Evolutionary conservation across 1,140 invertebrate species (phyloP).

Genomic region (Anastrepha obliqua): DNA sequence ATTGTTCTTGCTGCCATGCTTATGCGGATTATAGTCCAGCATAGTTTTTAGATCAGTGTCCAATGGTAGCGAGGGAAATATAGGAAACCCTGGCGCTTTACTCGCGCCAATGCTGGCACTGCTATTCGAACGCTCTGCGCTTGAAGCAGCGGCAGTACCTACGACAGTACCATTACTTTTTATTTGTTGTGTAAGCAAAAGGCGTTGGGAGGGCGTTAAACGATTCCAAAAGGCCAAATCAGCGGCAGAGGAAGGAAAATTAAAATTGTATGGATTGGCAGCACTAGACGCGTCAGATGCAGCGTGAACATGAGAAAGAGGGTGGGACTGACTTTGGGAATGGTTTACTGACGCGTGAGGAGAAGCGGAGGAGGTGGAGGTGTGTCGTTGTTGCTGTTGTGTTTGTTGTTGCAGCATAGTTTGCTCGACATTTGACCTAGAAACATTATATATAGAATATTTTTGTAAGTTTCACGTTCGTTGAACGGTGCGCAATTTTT

Average conservation of each 20-base stretch:
- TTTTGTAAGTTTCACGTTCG: conserved; percentile 51
- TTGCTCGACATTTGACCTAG: conserved; percentile 73
- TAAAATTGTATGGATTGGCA: conserved; percentile 64
- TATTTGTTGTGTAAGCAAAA: conserved; percentile 69
- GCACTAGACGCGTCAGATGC: conserved; percentile 60
- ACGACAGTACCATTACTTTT: conserved; percentile 59
- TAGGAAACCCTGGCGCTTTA: conserved; percentile 61
- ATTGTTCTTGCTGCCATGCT: conserved; percentile 7
- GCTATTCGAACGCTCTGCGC: conserved; percentile 3
- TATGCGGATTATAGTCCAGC: conserved; percentile 71
- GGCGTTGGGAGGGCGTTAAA: conserved; percentile 65
- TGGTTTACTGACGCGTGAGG: conserved; percentile 36
- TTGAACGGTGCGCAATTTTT: conserved; percentile 39
- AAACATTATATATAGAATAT: conserved; percentile 72
- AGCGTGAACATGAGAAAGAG: conserved; percentile 34
- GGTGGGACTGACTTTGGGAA: neutral
- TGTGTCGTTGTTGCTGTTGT: conserved; percentile 65
- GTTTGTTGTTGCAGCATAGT: conserved; percentile 65
- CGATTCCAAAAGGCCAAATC: conserved; percentile 72
- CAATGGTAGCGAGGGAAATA: conserved; percentile 67
- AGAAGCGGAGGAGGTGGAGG: conserved; percentile 45
- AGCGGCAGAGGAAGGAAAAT: conserved; percentile 67
- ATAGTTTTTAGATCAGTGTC: conserved; percentile 72
- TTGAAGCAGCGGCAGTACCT: neutral
- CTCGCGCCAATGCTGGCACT: neutral